Evolutionary conservation across 2,888 invertebrate species (phyloP), one percentile per base, ranked within the genome.

Genomic region (Lepidocyrtoides sp.): DNA sequence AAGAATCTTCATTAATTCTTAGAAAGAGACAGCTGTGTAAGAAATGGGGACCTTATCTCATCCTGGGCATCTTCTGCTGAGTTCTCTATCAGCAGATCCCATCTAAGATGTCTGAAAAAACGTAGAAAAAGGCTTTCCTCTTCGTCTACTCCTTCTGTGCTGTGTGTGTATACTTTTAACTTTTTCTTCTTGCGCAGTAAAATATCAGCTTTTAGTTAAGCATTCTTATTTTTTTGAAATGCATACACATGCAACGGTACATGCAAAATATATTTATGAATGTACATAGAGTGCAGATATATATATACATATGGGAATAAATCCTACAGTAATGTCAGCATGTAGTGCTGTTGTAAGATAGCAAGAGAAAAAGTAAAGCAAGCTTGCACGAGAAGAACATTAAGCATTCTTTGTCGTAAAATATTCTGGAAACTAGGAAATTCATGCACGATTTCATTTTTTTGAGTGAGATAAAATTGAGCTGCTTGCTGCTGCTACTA

Each of bases 1-100:
- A 94, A 94, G 92, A 93, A 94, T 94, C 94, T 94, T 93, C 93
- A 94, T 94, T 93, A 94, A 94, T 94, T 93, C 93, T 91, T 93
- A 92, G 93, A 93, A 94, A 91, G 93, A 94, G 94, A 94, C 94
- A 94, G 94, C 93, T 93, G 94, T 92, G 93, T 91, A 93, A 92
- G 93, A 93, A 92, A 92, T 92, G 92, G 89, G 92, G 92, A 91
- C 77, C 82, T 92, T 94, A 94, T 94, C 94, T 44, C 79, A 44
- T 85, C 89, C 84, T 84, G 92, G 93, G 92, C 93, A 94, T 94
- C 94, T 94, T 84, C 91, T 91, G 93, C 93, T 85, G 92, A 93
- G 92, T 93, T 93, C 91, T 91, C 84, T 93, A 93, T 94, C 94
- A 75, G 8, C 41, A 93, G 94, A 94, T 94, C 92, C 93, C 92